Evolutionary conservation across 2,888 invertebrate genomes (phyloP).

Genomic region (Drosophila prostipennis): DNA sequence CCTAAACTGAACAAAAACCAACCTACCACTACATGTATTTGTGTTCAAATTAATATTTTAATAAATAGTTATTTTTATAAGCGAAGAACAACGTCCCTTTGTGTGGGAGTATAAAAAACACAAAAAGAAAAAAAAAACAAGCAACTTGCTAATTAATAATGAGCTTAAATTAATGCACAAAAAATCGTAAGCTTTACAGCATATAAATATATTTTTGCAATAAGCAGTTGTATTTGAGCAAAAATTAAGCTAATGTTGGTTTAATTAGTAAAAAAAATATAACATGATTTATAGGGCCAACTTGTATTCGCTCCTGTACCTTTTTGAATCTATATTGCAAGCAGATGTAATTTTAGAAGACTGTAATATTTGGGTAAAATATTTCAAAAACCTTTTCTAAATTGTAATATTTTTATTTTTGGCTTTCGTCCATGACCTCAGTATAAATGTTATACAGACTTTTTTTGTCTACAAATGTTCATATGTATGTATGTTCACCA

Average conservation of each 20-base stretch:
- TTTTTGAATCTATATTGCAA: constrained; percentile 4
- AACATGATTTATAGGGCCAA: not conserved
- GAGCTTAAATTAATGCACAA: constrained; percentile 51
- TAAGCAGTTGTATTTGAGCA: not conserved
- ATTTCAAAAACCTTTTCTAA: not conserved
- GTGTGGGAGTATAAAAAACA: constrained; percentile 50
- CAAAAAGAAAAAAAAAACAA: constrained; percentile 13
- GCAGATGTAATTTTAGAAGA: not conserved
- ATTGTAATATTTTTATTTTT: not conserved
- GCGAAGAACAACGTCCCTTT: constrained; percentile 10
- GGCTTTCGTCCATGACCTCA: not conserved
- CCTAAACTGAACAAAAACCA: constrained; percentile 48
- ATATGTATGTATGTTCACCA: not conserved
- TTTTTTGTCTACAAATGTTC: not conserved
- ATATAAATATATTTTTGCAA: constrained; percentile 53
- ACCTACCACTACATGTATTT: constrained; percentile 44
- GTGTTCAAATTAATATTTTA: constrained; percentile 33
- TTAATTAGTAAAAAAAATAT: constrained; percentile 2
- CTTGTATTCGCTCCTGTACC: constrained; percentile 4
- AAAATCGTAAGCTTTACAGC: constrained; percentile 1
- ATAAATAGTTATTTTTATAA: constrained; percentile 68
- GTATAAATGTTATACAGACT: not conserved
- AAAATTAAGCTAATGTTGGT: not conserved
- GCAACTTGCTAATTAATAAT: constrained; percentile 52
- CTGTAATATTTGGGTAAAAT: not conserved